Conservation (phyloP, 2,797 vertebrate genomes). For the Sciurus vulgaris region DNA sequence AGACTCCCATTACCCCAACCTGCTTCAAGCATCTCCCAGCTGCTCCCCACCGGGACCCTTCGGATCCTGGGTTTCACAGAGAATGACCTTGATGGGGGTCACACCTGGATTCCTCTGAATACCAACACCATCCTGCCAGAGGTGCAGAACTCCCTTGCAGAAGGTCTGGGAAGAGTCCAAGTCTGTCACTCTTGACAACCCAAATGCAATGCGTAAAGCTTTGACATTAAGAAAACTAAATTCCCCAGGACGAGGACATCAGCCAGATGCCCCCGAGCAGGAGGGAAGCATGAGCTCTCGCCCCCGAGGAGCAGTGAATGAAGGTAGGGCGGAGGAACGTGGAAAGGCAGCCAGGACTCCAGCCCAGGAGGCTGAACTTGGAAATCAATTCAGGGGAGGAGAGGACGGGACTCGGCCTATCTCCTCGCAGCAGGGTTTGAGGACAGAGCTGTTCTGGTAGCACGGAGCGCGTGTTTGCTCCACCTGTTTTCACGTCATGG, state of each 20-base stretch:
- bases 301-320: slow-evolving; percentile 58
- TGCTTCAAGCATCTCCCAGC: not conserved
- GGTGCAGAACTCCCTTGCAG: not conserved
- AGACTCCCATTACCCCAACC: not conserved
- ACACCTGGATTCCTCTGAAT: not conserved
- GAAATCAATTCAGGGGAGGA: slow-evolving; percentile 65
- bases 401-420: not conserved
- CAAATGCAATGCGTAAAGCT: not conserved
- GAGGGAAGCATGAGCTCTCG: slow-evolving; percentile 69
- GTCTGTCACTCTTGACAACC: not conserved
- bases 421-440: not conserved
- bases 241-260: slow-evolving; percentile 52
- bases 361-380: slow-evolving; percentile 43
- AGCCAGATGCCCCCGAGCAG: slow-evolving; percentile 66
- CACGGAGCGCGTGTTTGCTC: not conserved
- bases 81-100: not conserved
- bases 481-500: not conserved
- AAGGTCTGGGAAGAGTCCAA: not conserved
- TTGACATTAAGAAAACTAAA: not conserved
- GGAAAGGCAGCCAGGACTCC: slow-evolving; percentile 63
- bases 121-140: not conserved
- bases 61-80: not conserved
- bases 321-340: slow-evolving; percentile 65
- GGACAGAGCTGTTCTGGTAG: not conserved
- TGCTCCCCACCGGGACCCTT: not conserved